Conservation (phyloP, 2,888 invertebrate species). For the Sacculina carcini region DNA sequence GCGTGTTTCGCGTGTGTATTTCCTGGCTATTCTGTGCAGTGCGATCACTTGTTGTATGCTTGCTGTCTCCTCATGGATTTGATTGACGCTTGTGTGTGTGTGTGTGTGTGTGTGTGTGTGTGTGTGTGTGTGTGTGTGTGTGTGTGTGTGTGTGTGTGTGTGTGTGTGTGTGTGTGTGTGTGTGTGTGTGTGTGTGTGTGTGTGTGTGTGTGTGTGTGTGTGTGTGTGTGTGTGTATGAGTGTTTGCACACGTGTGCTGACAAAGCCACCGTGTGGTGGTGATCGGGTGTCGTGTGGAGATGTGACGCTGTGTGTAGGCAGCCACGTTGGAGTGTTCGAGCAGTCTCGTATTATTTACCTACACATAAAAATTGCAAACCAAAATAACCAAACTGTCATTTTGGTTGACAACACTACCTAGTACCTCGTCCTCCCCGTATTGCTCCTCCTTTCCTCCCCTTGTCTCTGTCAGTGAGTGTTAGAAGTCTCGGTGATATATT, state of each 20-base stretch:
- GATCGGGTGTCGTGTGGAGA: too few species aligned
- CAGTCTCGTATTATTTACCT: background rate
- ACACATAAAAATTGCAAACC: too few species aligned
- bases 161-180: background rate
- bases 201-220: background rate
- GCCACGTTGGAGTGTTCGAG: background rate
- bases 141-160: background rate
- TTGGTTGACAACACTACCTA: too few species aligned
- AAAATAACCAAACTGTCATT: too few species aligned
- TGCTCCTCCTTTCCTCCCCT: too few species aligned
- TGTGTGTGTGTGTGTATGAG: too few species aligned
- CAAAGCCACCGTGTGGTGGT: too few species aligned
- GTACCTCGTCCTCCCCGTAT: too few species aligned
- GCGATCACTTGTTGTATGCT: too few species aligned
- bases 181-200: background rate
- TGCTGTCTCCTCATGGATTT: background rate
- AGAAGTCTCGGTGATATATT: too few species aligned
- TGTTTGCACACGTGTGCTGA: background rate
- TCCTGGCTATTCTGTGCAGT: too few species aligned
- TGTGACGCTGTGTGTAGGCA: background rate
- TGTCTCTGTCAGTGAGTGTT: too few species aligned
- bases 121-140: background rate
- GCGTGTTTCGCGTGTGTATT: background rate
- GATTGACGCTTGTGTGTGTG: background rate
- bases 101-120: slow-evolving; percentile 3